Conservation (phyloP, 2,113 vertebrate genomes). For the Chaenogobius annularis region DNA sequence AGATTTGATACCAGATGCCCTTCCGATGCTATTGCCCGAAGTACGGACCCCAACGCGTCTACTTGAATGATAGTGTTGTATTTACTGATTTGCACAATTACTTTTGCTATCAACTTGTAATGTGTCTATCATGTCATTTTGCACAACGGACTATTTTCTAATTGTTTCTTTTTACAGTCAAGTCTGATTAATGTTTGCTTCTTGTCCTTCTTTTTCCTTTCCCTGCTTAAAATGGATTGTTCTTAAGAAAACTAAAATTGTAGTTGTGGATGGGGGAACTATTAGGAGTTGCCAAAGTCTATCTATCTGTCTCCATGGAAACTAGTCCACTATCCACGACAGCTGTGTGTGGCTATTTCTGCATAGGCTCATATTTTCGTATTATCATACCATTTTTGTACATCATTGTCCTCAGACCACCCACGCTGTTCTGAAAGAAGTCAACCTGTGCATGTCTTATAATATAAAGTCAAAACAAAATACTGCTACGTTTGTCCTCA, state of each 20-base stretch:
- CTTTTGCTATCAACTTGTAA: not conserved
- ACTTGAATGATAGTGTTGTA: no score
- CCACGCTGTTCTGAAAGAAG: not conserved
- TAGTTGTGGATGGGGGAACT: constrained; percentile 21
- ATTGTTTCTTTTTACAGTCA: not conserved
- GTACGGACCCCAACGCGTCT: no score
- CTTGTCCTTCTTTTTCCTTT: not conserved
- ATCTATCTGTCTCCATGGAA: constrained; percentile 66
- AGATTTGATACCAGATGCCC: no score
- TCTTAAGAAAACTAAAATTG: constrained; percentile 1
- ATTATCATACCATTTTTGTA: constrained; percentile 15
- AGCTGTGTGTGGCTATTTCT: constrained; percentile 38
- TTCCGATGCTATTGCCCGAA: no score
- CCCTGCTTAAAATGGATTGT: not conserved
- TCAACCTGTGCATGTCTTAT: not conserved
- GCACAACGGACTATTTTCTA: constrained; percentile 15
- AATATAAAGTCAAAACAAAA: not conserved
- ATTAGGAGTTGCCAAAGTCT: constrained; percentile 23
- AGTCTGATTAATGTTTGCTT: not conserved
- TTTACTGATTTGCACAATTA: not conserved
- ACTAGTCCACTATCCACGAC: constrained; percentile 47
- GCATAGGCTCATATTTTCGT: constrained; percentile 7
- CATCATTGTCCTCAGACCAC: constrained; percentile 7
- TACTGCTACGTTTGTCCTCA: not conserved
- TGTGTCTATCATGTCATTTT: constrained; percentile 28